Base-by-base conservation (phyloP, 2,797 vertebrate species). In the Dromococcyx pavoninus region DNA sequence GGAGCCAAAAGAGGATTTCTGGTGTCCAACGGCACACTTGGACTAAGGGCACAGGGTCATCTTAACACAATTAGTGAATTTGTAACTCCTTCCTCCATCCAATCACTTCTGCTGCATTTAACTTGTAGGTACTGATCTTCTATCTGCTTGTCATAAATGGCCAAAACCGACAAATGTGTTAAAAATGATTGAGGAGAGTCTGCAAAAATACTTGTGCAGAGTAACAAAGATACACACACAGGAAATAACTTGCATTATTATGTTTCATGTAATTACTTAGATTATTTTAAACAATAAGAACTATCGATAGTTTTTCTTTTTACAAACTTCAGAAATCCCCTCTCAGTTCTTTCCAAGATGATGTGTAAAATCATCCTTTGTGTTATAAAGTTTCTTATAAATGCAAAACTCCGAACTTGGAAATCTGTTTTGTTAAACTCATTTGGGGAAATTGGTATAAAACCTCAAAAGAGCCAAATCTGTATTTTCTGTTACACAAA, bases 401-500 rank as follows among this genome's bases (percentile, higher is more conserved):
- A 39, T 32, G 44, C 44, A 37, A 73, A 78, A 56, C 43, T 66
- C 76, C 72, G 19, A 73, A 53, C 79, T 83, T 53, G 33, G 39
- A 35, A 80, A 69, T 54, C 48, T 70, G 46, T 0, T 18, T 89
- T 70, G 50, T 37, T 46, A 71, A 86, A n/a, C 17, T 69, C 4
- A 3, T 35, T 78, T 21, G 2, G 62, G 69, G 35, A 39, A 37
- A 77, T 4, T 21, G 18, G 54, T 62, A 17, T 6, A 61, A 86
- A 76, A 74, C 43, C 71, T 61, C 44, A 13, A 13, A 51, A 71
- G 53, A 77, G 10, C 48, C 25, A 88, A 95, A 89, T 58, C 54
- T 82, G 28, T 22, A 76, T 79, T 94, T 95, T 93, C 74, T 86
- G 64, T 46, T 28, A 69, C 69, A 77, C 57, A 64, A 60, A 85